Evolutionary conservation across 2,797 vertebrate species (phyloP).

Genomic region (Sebastes taczanowskii): DNA sequence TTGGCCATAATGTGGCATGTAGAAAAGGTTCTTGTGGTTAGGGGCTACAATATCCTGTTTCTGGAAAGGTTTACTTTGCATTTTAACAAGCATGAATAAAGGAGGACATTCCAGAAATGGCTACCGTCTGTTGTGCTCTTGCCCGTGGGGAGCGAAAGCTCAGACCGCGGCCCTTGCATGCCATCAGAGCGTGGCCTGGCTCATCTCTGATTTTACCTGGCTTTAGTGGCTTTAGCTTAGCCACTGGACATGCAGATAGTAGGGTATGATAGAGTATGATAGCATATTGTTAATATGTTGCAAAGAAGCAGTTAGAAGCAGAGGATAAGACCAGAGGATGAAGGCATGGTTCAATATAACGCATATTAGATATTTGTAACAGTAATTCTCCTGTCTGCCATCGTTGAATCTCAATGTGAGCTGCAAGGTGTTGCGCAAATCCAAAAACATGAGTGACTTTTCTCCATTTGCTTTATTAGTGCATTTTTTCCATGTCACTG

Average conservation of each 20-base stretch:
- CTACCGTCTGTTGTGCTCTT: conserved; percentile 75
- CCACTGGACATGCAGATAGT: conserved; percentile 56
- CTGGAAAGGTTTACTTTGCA: conserved; percentile 84
- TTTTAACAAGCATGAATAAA: conserved; percentile 86
- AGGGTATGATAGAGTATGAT: conserved; percentile 3
- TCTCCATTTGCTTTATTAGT: conserved; percentile 53
- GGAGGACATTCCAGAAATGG: conserved; percentile 83
- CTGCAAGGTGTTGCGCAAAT: conserved; percentile 30
- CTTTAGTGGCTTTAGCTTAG: conserved; percentile 58
- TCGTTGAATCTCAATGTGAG: conserved; percentile 34
- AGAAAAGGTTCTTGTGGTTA: conserved; percentile 77
- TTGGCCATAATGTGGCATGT: conserved; percentile 77
- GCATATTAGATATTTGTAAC: conserved; percentile 8
- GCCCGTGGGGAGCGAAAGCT: conserved; percentile 63
- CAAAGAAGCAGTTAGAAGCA: conserved; percentile 3
- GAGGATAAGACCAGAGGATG: conserved; percentile 7
- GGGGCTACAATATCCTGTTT: conserved; percentile 86
- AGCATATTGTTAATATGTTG: conserved; percentile 14
- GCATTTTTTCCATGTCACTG: conserved; percentile 52
- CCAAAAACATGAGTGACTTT: conserved; percentile 49
- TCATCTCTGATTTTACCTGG: conserved; percentile 72
- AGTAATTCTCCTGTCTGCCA: conserved; percentile 22
- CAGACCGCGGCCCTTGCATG: conserved; percentile 62
- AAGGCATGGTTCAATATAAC: conserved; percentile 10
- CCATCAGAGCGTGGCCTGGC: conserved; percentile 70